Percentiles rank a stretch among this genome's conserved stretches.
phyloP scores from a whole-genome alignment of 2,113 vertebrate species.

The Oenanthe melanoleuca region DNA sequence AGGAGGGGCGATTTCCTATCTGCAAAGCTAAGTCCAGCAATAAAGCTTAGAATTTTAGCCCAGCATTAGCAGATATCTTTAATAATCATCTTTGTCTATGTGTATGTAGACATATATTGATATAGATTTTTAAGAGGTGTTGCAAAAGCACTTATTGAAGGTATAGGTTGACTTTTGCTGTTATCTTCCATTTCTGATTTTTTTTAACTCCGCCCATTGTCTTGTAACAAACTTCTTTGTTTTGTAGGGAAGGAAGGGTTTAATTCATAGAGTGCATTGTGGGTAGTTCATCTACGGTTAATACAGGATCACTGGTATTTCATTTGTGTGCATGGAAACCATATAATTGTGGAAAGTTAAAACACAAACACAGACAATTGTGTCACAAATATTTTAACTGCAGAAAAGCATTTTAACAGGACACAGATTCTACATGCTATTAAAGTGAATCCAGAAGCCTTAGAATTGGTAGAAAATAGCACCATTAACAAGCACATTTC shows the following conservation, averaged over 20 bases:
- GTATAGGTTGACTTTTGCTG: neutral
- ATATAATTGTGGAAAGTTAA: neutral
- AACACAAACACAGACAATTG: conserved; percentile 18
- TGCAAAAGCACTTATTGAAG: neutral
- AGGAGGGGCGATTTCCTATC: neutral
- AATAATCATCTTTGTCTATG: neutral
- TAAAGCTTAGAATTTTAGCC: neutral
- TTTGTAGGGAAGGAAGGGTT: neutral
- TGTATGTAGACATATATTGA: neutral
- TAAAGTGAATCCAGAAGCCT: neutral
- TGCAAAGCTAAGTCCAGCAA: neutral
- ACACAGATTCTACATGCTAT: neutral
- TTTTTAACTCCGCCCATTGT: neutral
- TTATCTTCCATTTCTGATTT: neutral
- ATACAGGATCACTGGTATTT: neutral
- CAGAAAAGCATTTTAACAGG: conserved; percentile 35
- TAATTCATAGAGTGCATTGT: neutral
- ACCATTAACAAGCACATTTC: conserved; percentile 1
- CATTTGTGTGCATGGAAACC: conserved; percentile 1
- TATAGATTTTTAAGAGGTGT: neutral
- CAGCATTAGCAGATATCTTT: neutral
- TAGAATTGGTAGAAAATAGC: neutral
- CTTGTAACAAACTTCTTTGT: neutral
- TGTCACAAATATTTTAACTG: conserved; percentile 18
- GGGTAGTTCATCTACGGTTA: neutral